Percentiles rank a stretch among this genome's conserved stretches.
phyloP scores from a whole-genome alignment of 2,797 vertebrate genomes.

The Labeo calbasu region DNA sequence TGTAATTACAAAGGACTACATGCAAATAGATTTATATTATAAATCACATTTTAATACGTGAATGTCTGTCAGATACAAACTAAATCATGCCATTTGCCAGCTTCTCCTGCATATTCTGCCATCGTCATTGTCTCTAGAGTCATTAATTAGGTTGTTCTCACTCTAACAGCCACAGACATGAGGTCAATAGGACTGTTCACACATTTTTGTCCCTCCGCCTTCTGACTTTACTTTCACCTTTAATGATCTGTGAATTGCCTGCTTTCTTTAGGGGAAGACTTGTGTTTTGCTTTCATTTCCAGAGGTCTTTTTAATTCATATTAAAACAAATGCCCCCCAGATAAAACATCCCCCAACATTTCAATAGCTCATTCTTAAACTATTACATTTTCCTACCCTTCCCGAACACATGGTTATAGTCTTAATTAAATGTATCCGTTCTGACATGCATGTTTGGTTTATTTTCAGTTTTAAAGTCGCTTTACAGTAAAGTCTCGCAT shows the following conservation, averaged over 20 bases:
- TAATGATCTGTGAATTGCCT: constrained; percentile 8
- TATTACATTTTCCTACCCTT: background rate
- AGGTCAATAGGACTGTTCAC: constrained; percentile 12
- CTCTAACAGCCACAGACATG: background rate
- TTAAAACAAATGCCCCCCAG: background rate
- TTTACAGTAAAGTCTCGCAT: constrained; percentile 24
- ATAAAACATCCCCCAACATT: background rate
- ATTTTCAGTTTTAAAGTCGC: background rate
- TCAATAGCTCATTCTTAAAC: background rate
- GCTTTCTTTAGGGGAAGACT: background rate
- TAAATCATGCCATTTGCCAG: background rate
- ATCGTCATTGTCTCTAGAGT: background rate
- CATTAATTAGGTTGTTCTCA: constrained; percentile 20
- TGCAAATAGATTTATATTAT: background rate
- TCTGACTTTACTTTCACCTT: background rate
- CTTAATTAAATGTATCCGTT: background rate
- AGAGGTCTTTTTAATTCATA: background rate
- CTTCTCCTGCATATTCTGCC: background rate
- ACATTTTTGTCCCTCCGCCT: background rate
- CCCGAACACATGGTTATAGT: background rate
- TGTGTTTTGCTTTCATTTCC: background rate
- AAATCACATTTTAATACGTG: background rate
- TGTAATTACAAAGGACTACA: background rate
- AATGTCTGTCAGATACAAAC: background rate
- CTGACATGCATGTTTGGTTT: background rate